Percentiles rank a stretch among this genome's conserved stretches.
phyloP scores from a whole-genome alignment of 2,113 vertebrate genomes.

The Festucalex cinctus region DNA sequence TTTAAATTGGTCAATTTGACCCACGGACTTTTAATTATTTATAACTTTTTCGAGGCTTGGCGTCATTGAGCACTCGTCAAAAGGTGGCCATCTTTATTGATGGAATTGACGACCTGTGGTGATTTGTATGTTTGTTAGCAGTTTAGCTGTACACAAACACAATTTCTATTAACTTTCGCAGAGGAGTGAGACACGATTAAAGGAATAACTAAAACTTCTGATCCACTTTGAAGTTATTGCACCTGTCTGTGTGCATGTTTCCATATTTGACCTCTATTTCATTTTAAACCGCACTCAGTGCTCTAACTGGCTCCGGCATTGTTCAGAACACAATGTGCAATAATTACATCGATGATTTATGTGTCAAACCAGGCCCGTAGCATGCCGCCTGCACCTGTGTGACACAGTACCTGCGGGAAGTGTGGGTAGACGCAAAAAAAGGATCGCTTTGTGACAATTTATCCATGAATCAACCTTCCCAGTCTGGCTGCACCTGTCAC shows the following conservation, averaged over 20 bases:
- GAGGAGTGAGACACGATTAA: too few relatives aligned
- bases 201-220: not conserved
- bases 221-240: conserved; percentile 48
- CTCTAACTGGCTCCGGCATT: conserved; percentile 24
- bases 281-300: not conserved
- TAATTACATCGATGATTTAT: conserved; percentile 43
- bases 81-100: too few relatives aligned
- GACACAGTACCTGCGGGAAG: conserved; percentile 28
- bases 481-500: conserved; percentile 44
- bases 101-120: too few relatives aligned
- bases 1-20: too few relatives aligned
- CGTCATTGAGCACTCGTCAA: too few relatives aligned
- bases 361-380: conserved; percentile 14
- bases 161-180: too few relatives aligned
- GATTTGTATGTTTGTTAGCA: too few relatives aligned
- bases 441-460: conserved; percentile 38
- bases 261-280: conserved; percentile 11
- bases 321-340: conserved; percentile 24
- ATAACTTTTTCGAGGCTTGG: too few relatives aligned
- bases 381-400: not conserved
- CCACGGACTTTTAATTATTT: too few relatives aligned
- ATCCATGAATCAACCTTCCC: conserved; percentile 32
- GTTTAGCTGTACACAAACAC: too few relatives aligned
- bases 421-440: conserved; percentile 12
- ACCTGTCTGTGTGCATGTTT: conserved; percentile 22